Percentiles rank a stretch among this genome's conserved stretches.
Evolutionary conservation across 1,140 invertebrate species (phyloP).

Genomic region (Drosophila setifemur): DNA sequence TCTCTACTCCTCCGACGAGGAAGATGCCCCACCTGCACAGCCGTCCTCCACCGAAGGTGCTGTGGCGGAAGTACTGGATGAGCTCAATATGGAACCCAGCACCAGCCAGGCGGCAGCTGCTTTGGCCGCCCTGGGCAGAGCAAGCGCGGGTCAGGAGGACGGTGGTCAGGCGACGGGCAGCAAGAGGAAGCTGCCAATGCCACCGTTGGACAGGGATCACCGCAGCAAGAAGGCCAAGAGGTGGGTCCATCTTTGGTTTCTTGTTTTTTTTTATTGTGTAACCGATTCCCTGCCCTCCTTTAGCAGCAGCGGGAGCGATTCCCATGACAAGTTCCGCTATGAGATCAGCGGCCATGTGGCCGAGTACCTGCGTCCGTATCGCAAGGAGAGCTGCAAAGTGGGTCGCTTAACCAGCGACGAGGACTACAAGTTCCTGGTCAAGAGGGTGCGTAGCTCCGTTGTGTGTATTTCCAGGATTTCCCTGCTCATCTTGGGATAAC

Average conservation of each 20-base stretch:
- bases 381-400: constrained; percentile 89
- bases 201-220: constrained; percentile 32
- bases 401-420: constrained; percentile 94
- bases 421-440: constrained; percentile 97
- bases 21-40: not conserved
- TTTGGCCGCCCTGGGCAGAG: not conserved
- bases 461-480: not conserved
- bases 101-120: constrained; percentile 37
- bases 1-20: constrained; percentile 74
- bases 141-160: not conserved
- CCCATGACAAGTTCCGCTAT: constrained; percentile 93
- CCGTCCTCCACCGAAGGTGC: constrained; percentile 8
- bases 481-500: not conserved
- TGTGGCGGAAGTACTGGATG: constrained; percentile 64
- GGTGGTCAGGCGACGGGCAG: not conserved
- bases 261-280: no score
- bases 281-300: not conserved
- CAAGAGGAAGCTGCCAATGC: constrained; percentile 50
- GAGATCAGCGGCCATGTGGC: constrained; percentile 96
- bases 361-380: constrained; percentile 93
- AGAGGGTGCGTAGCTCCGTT: constrained; percentile 94
- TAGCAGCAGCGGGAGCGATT: constrained; percentile 38
- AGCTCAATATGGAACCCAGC: constrained; percentile 22
- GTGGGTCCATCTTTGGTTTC: constrained; percentile 10
- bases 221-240: constrained; percentile 37